These are phyloP conservation scores for Drosophila rhopaloa DNA, from an alignment of 1,140 invertebrate species.

Conservation along the genomic window DNA sequence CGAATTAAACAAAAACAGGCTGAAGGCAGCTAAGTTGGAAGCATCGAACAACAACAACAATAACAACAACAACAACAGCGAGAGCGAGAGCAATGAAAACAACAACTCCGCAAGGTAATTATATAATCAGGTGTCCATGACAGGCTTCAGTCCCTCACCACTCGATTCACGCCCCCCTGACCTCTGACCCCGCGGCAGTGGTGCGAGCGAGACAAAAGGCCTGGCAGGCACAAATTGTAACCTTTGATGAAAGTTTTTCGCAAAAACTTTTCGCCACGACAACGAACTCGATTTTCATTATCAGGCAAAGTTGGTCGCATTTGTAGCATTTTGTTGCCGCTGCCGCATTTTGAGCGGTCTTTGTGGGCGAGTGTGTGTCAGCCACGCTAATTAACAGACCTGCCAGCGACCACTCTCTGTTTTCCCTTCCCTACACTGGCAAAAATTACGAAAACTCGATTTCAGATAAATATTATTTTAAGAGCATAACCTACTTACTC, in stretches of 20 bases:
- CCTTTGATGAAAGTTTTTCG: conserved; percentile 80
- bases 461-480: not conserved
- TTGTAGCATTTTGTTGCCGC: conserved; percentile 62
- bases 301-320: conserved; percentile 71
- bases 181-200: not conserved
- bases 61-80: conserved; percentile 13
- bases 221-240: conserved; percentile 68
- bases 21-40: conserved; percentile 14
- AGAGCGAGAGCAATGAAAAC: conserved; percentile 14
- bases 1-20: conserved; percentile 29
- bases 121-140: conserved; percentile 77
- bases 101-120: conserved; percentile 46
- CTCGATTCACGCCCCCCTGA: not conserved
- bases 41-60: conserved; percentile 33
- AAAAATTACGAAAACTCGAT: not conserved
- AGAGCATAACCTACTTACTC: too few relatives aligned
- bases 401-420: conserved; percentile 41
- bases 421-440: conserved; percentile 6
- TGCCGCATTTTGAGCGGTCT: conserved; percentile 59
- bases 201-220: conserved; percentile 31
- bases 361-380: conserved; percentile 19
- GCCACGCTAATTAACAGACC: conserved; percentile 75
- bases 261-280: conserved; percentile 66
- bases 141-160: conserved; percentile 25
- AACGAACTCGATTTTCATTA: conserved; percentile 76